phyloP scores from a whole-genome alignment of 2,113 vertebrate genomes.

The Deroptyus accipitrinus region DNA sequence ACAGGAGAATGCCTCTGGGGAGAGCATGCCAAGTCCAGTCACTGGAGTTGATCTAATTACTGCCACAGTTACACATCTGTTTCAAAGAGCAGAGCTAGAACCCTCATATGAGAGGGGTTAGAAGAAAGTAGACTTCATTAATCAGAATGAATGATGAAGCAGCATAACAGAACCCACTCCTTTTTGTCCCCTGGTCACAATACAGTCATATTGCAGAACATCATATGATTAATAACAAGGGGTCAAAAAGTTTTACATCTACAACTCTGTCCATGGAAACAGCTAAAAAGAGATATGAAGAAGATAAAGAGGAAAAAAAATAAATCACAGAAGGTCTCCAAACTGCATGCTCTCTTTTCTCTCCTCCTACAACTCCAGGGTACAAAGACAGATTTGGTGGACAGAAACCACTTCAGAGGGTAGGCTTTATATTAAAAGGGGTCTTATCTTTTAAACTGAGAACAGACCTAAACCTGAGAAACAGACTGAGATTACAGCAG shows the following conservation, averaged over 20 bases:
- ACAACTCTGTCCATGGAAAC: neutral
- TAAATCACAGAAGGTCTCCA: neutral
- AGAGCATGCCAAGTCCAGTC: fast-evolving
- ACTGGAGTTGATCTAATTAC: neutral
- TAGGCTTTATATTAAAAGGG: neutral
- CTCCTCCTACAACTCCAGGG: neutral
- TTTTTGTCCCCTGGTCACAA: neutral
- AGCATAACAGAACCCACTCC: neutral
- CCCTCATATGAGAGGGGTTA: neutral
- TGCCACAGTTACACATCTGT: neutral
- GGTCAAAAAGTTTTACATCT: neutral
- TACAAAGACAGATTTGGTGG: neutral
- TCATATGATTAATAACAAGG: neutral
- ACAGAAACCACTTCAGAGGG: neutral
- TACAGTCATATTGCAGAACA: neutral
- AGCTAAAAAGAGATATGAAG: neutral
- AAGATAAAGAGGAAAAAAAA: neutral
- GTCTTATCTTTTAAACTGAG: neutral
- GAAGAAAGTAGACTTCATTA: neutral
- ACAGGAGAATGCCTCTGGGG: neutral
- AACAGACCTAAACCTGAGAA: neutral
- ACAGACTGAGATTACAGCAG: neutral
- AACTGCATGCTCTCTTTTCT: neutral
- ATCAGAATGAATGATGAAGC: neutral
- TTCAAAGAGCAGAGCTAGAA: neutral